A percentile compares a stretch with the other conserved stretches of the same genome.
These are phyloP conservation scores for Ailurus styani DNA, from an alignment of 2,113 vertebrate species.

Conservation along the genomic window DNA sequence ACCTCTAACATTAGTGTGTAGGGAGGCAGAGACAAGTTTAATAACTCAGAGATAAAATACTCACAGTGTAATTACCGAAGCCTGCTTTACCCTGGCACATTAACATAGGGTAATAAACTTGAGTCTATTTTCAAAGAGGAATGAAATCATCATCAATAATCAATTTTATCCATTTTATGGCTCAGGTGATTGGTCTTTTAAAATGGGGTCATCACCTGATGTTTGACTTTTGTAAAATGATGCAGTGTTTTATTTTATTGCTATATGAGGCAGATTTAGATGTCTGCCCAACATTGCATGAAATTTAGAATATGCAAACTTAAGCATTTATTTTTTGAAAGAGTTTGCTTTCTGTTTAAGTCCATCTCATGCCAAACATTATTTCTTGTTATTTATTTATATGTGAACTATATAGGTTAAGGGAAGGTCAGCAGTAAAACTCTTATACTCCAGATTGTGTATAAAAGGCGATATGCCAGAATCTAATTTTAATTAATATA, in stretches of 20 bases:
- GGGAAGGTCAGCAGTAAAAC: neutral
- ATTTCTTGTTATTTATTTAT: neutral
- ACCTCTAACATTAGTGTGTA: slow-evolving; percentile 65
- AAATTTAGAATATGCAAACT: neutral
- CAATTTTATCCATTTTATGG: slow-evolving; percentile 53
- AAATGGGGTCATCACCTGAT: slow-evolving; percentile 15
- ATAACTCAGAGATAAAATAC: slow-evolving; percentile 61
- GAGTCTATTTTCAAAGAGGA: slow-evolving; percentile 47
- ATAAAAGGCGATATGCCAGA: neutral
- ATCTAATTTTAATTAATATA: slow-evolving; percentile 25
- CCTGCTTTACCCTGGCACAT: slow-evolving; percentile 51
- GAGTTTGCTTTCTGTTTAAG: neutral
- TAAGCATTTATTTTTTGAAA: neutral
- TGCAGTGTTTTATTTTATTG: slow-evolving; percentile 7
- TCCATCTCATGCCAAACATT: neutral
- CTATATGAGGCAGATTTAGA: slow-evolving; percentile 24
- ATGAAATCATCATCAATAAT: slow-evolving; percentile 58
- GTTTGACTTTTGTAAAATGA: slow-evolving; percentile 46
- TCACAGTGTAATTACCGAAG: slow-evolving; percentile 65
- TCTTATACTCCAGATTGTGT: neutral
- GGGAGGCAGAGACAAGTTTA: slow-evolving; percentile 67
- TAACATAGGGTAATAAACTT: slow-evolving; percentile 56
- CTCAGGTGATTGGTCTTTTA: slow-evolving; percentile 42
- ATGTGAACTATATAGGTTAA: neutral
- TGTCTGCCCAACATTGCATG: neutral